Evolutionary conservation across 2,113 vertebrate genomes (phyloP), one percentile per base, ranked within the genome.

Genomic region (Ciconia boyciana): DNA sequence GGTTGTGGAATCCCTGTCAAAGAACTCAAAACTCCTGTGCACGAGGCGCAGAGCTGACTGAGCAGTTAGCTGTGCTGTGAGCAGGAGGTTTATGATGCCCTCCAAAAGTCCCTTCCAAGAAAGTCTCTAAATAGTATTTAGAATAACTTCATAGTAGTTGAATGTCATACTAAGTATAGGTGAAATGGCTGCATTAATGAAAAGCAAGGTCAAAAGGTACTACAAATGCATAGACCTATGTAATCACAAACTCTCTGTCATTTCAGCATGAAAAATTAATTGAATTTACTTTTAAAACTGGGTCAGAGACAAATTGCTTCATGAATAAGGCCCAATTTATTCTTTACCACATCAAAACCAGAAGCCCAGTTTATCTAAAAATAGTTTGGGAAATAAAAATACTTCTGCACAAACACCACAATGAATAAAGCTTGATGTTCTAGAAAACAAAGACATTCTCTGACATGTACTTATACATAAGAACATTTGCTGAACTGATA

Each of bases 201-300:
- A 89, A 89, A 87, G 16, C 55, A 90, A 89, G 80, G 83, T 74
- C 71, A 87, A 86, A 94, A 94, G 64, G 24, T 77, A 87, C 28
- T 55, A 78, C 1, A 16, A 87, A 78, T 68, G 29, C 44, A 81
- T 18, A 61, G 32, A 90, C n/a, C 72, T 92, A 62, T 58, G 55
- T 81, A 89, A 83, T 91, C 79, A 74, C 55, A 75, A 89, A 70
- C 43, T 49, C 81, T 66, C 57, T 78, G n/a, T 64, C 74, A 85
- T 93, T 94, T 96, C 57, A 82, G 65, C 65, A 94, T 90, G 91
- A 96, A 97, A 95, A 96, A 91, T 91, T 96, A 91, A 95, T 94
- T 95, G 36, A 87, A 79, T 93, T 95, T 94, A 72, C 90, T 86
- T 80, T 83, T 51, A 91, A 95, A 97, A 94, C 78, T 91, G 52